Base-by-base conservation (phyloP, 1,140 invertebrate species). In the Neodiprion pinetum region DNA sequence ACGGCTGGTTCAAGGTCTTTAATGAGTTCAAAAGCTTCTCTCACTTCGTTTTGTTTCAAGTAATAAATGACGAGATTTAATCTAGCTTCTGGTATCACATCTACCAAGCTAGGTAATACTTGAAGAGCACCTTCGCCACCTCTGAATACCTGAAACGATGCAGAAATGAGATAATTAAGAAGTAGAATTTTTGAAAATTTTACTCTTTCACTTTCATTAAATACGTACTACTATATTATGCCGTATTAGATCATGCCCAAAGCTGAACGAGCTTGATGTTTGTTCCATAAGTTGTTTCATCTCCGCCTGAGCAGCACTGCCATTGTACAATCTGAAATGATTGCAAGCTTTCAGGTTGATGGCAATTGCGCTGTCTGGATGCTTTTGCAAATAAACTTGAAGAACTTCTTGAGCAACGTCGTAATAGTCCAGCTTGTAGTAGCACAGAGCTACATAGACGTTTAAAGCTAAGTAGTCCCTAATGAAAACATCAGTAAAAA, bases 381-480 rank as follows among this genome's bases (percentile, higher is more conserved):
- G 95, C 82, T 97, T 95, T 81, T 96, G 94, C 12, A 99, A 89
- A 88, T 99, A 99, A 1, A 98, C 93, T 68, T 95, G 94, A 3
- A 99, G 89, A 12, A 99, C 96, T 90, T 99, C 98, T 90, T 99
- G 95, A 2, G 96, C 96, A 28, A 96, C 95, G 81, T 96, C 95
- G 81, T 95, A 96, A 82, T 96, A 96, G 88, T 99, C 98, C 71
- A 99, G 87, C 87, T 99, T 99, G 86, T 99, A 99, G 86, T 99
- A 99, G 82, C 98, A 99, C 9, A 99, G 87, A 0, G 98, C 98
- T 72, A 99, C 94, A 87, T 99, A 99, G 9, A 99, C 97, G 88
- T 99, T 99, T 67, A 99, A 87, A 9, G 98, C 98, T 79, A 98
- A 88, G 87, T 94, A 98, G 71, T 97, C 95, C 80, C 97, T 97